Percentiles rank a stretch among this genome's conserved stretches.
Evolutionary conservation across 2,888 invertebrate species (phyloP).

Genomic region (Macrophya alboannulata): DNA sequence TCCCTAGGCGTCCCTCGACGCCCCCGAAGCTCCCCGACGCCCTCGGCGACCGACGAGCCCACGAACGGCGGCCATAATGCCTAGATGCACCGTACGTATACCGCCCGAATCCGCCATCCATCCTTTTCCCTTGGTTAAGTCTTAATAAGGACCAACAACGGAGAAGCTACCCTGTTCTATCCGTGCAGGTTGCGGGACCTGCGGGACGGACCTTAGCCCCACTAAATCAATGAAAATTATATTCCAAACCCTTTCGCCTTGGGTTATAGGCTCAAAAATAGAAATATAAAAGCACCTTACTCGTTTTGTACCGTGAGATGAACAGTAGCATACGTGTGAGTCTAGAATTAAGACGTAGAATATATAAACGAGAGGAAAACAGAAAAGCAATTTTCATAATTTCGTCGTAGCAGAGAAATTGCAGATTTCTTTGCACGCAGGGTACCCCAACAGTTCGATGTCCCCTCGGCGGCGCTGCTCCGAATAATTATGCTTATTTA

Average conservation of each 20-base stretch:
- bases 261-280: background rate
- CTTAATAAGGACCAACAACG: constrained; percentile 42
- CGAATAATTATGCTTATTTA: constrained; percentile 16
- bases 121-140: constrained; percentile 52
- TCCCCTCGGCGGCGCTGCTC: constrained; percentile 16
- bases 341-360: background rate
- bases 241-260: background rate
- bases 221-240: constrained; percentile 49
- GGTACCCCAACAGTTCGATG: background rate
- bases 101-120: constrained; percentile 51
- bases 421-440: background rate
- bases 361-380: background rate
- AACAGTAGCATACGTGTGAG: background rate
- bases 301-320: background rate
- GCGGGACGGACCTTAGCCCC: background rate
- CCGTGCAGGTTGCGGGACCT: background rate
- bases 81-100: constrained; percentile 71
- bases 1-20: constrained; percentile 62
- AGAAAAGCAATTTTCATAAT: background rate
- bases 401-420: background rate
- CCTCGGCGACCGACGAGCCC: constrained; percentile 65
- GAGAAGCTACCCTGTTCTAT: constrained; percentile 28
- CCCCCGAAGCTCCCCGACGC: constrained; percentile 63
- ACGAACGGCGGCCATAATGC: constrained; percentile 79
- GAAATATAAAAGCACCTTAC: background rate